These are phyloP conservation scores for Coreoperca whiteheadi DNA, from an alignment of 2,113 vertebrate species.

Conservation along the genomic window DNA sequence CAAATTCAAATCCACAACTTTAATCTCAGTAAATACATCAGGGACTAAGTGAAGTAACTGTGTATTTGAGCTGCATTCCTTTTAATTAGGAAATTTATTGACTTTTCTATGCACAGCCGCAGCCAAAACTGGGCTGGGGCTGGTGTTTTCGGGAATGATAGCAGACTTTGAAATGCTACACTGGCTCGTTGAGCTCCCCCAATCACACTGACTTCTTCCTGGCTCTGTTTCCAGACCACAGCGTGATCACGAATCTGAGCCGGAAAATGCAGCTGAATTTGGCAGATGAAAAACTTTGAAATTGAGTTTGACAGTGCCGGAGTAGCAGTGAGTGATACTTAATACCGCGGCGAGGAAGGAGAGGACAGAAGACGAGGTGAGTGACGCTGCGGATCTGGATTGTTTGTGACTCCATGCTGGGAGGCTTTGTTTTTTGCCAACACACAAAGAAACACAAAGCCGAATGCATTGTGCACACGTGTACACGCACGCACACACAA, in stretches of 20 bases:
- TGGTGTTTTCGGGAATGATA: constrained; percentile 39
- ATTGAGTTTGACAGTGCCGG: constrained; percentile 73
- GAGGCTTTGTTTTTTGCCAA: constrained; percentile 46
- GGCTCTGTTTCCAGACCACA: constrained; percentile 60
- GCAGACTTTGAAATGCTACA: constrained; percentile 63
- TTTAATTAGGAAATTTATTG: constrained; percentile 65
- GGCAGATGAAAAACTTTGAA: constrained; percentile 74
- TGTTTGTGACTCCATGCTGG: constrained; percentile 51
- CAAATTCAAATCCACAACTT: constrained; percentile 55
- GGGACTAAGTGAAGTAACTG: constrained; percentile 10
- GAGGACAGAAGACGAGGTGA: constrained; percentile 62
- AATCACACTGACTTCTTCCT: constrained; percentile 61
- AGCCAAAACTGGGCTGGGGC: constrained; percentile 13
- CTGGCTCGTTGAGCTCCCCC: constrained; percentile 57
- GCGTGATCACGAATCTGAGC: constrained; percentile 64
- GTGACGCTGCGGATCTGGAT: constrained; percentile 46
- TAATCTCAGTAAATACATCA: constrained; percentile 49
- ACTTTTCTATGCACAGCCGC: constrained; percentile 1
- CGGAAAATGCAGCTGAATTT: constrained; percentile 71
- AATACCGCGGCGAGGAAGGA: constrained; percentile 52
- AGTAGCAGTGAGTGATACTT: constrained; percentile 65
- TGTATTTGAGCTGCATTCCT: constrained; percentile 39
- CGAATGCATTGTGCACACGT: not conserved
- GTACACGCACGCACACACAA: not conserved
- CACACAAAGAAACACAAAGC: constrained; percentile 36